A percentile compares a stretch with the other conserved stretches of the same genome.
These are phyloP conservation scores for Tragelaphus eurycerus DNA, from an alignment of 2,797 vertebrate species.

Conservation along the genomic window DNA sequence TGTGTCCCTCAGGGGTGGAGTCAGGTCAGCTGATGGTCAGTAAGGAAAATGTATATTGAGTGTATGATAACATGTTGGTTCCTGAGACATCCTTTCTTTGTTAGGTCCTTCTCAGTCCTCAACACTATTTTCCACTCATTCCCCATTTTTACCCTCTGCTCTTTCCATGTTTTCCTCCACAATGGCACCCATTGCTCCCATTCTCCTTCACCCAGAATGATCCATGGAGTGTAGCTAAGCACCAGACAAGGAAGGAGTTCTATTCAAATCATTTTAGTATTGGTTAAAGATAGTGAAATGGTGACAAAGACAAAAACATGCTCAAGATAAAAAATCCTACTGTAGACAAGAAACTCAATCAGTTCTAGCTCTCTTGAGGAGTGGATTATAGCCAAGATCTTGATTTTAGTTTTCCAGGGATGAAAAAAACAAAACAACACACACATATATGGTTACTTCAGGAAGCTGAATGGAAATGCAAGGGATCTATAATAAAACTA, in stretches of 20 bases:
- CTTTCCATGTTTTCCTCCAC: not conserved
- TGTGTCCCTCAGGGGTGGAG: slow-evolving; percentile 58
- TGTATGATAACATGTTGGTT: not conserved
- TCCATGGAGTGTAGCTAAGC: not conserved
- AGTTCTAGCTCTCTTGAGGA: not conserved
- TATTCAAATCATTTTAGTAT: not conserved
- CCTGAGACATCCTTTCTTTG: not conserved
- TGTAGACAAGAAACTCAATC: not conserved
- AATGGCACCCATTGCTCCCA: not conserved
- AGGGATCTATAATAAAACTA: not conserved
- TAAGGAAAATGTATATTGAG: not conserved
- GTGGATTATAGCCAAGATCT: not conserved
- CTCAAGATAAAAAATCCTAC: not conserved
- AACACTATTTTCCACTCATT: not conserved
- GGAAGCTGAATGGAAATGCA: not conserved
- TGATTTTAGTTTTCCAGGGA: not conserved
- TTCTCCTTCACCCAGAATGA: not conserved
- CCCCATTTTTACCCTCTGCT: not conserved
- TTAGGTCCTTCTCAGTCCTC: not conserved
- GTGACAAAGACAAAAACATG: not conserved
- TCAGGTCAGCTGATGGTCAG: slow-evolving; percentile 16
- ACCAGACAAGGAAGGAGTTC: not conserved
- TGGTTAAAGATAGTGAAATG: not conserved
- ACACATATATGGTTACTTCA: not conserved
- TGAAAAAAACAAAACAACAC: not conserved